Percentiles rank a stretch among this genome's conserved stretches.
phyloP scores from a whole-genome alignment of 2,888 invertebrate genomes.

The Amblyjoppa proteus region DNA sequence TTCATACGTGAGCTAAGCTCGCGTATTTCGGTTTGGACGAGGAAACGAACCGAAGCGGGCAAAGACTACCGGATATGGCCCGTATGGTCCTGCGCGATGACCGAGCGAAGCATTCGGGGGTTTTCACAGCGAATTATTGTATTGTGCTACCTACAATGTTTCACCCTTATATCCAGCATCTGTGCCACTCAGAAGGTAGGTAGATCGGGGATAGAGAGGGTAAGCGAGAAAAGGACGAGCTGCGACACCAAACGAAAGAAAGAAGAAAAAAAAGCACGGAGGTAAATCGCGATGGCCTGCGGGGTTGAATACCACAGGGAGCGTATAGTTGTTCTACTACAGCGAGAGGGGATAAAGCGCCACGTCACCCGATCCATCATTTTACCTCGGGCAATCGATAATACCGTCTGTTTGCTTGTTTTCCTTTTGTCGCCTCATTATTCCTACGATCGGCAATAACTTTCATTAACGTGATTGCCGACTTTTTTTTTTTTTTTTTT shows the following conservation, averaged over 20 bases:
- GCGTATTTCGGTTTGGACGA: slow-evolving; percentile 1
- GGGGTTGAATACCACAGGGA: background rate
- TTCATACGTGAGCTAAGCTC: background rate
- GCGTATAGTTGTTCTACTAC: background rate
- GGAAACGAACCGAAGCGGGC: slow-evolving; percentile 9
- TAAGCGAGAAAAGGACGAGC: slow-evolving; percentile 19
- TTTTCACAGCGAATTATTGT: slow-evolving; percentile 65
- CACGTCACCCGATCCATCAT: slow-evolving; percentile 11
- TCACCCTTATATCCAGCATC: background rate
- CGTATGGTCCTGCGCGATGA: background rate
- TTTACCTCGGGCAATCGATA: slow-evolving; percentile 31
- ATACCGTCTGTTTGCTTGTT: slow-evolving; percentile 13
- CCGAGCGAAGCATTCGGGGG: slow-evolving; percentile 57
- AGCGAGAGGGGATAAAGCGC: background rate
- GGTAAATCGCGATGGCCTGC: background rate
- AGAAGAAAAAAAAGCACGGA: background rate
- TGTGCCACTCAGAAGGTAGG: background rate
- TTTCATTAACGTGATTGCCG: background rate
- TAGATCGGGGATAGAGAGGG: background rate
- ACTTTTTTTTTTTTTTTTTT: slow-evolving; percentile 1
- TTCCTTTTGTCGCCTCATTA: slow-evolving; percentile 13
- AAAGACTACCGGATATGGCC: slow-evolving; percentile 8
- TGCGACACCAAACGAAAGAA: background rate
- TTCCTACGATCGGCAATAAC: slow-evolving; percentile 5
- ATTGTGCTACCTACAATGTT: slow-evolving; percentile 14